phyloP scores from a whole-genome alignment of 2,888 invertebrate genomes.

The Thecophora atra region DNA sequence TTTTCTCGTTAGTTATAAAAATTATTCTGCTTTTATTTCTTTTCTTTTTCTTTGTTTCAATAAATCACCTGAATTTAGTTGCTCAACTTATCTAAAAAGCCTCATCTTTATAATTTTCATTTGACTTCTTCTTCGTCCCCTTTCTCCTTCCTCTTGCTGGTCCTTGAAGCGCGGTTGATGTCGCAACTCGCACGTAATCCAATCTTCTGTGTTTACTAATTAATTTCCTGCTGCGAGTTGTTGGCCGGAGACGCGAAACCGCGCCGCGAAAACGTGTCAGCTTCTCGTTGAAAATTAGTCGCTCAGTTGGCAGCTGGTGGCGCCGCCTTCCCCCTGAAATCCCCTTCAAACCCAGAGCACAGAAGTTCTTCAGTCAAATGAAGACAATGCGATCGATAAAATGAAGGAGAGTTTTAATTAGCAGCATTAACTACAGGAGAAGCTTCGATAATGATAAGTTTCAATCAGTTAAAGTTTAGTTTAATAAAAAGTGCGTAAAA shows the following conservation, averaged over 20 bases:
- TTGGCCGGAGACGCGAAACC: background rate
- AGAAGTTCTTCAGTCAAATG: too few species aligned
- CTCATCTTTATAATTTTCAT: too few species aligned
- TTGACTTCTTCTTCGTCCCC: too few species aligned
- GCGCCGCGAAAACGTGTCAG: background rate
- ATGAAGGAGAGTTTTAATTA: too few species aligned
- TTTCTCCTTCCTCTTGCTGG: background rate
- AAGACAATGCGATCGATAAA: too few species aligned
- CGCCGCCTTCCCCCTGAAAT: background rate
- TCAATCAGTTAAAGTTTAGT: too few species aligned
- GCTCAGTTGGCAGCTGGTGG: background rate
- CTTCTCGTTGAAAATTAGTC: background rate
- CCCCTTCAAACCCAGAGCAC: too few species aligned
- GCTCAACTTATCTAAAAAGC: too few species aligned
- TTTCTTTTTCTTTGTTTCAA: too few species aligned
- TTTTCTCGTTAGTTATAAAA: background rate
- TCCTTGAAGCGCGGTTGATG: background rate
- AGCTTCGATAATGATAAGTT: too few species aligned
- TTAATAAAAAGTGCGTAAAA: too few species aligned
- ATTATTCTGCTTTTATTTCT: background rate
- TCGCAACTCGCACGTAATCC: background rate
- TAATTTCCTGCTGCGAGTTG: constrained; percentile 21
- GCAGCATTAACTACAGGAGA: too few species aligned
- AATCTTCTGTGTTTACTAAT: constrained; percentile 15
- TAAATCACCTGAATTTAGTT: background rate